Conservation (phyloP, 2,888 invertebrate species). For the Meganola albula region DNA sequence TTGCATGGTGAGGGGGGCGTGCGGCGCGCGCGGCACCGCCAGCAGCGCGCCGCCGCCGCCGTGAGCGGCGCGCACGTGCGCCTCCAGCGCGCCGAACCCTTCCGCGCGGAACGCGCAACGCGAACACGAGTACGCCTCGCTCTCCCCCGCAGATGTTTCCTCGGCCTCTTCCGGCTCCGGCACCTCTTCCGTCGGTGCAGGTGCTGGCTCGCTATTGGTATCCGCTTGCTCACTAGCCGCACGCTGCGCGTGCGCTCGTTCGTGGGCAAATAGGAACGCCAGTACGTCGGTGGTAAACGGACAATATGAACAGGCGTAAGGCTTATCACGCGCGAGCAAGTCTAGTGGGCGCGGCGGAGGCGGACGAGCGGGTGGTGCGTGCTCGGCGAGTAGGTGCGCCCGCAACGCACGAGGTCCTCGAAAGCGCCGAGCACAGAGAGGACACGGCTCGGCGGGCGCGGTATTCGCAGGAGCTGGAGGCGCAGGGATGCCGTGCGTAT, state of each 20-base stretch:
- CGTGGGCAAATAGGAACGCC: constrained; percentile 94
- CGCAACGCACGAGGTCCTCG: constrained; percentile 92
- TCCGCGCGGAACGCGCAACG: constrained; percentile 69
- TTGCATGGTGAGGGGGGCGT: constrained; percentile 89
- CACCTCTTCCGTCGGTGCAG: constrained; percentile 21
- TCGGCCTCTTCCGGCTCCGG: constrained; percentile 31
- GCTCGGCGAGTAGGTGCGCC: constrained; percentile 91
- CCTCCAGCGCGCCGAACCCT: constrained; percentile 66
- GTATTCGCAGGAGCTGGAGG: constrained; percentile 81
- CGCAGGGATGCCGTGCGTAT: constrained; percentile 97
- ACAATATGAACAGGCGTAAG: constrained; percentile 93
- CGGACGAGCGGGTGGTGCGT: constrained; percentile 80
- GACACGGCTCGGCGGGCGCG: constrained; percentile 79
- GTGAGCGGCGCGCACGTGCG: constrained; percentile 68
- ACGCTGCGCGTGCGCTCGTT: constrained; percentile 85
- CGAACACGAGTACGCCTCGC: constrained; percentile 65
- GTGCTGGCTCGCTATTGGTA: not conserved
- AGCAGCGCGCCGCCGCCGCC: constrained; percentile 73
- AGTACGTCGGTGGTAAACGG: constrained; percentile 92
- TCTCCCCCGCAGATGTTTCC: constrained; percentile 42
- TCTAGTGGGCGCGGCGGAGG: constrained; percentile 75
- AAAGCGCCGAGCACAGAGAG: constrained; percentile 91
- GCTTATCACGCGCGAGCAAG: constrained; percentile 79
- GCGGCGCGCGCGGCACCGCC: constrained; percentile 80
- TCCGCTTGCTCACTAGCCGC: constrained; percentile 41